Evolutionary conservation across 2,888 invertebrate genomes (phyloP).

Genomic region (Corythucha ciliata): DNA sequence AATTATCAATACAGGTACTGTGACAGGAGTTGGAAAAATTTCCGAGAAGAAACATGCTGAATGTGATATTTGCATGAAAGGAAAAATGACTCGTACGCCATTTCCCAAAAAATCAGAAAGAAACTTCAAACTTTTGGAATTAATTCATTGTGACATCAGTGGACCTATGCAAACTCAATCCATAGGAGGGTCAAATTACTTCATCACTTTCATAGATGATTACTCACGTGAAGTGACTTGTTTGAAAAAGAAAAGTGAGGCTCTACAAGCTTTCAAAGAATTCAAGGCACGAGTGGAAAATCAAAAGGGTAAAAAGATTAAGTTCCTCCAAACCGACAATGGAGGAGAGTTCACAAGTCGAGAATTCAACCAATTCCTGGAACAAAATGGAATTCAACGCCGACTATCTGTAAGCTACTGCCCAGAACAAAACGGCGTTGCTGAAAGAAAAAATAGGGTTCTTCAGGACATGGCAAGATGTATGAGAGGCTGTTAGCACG

Average conservation of each 20-base stretch:
- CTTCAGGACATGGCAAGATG: slow-evolving; percentile 37
- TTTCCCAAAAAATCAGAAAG: background rate
- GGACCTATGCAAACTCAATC: slow-evolving; percentile 3
- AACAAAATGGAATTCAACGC: slow-evolving; percentile 33
- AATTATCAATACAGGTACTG: background rate
- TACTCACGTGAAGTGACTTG: slow-evolving; percentile 29
- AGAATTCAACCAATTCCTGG: slow-evolving; percentile 33
- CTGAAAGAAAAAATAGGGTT: slow-evolving; percentile 38
- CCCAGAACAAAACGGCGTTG: slow-evolving; percentile 38
- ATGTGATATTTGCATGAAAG: background rate
- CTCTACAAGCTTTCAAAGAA: slow-evolving; percentile 28
- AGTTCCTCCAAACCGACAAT: slow-evolving; percentile 34
- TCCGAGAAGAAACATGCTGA: background rate
- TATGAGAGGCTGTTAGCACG: slow-evolving; percentile 38
- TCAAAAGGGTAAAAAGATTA: slow-evolving; percentile 30
- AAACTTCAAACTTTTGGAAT: slow-evolving; percentile 11
- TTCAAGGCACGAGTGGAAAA: slow-evolving; percentile 33
- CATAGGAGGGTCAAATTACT: slow-evolving; percentile 1
- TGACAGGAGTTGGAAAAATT: background rate
- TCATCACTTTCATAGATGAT: slow-evolving; percentile 17
- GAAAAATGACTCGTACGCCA: slow-evolving; percentile 10
- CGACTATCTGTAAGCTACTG: slow-evolving; percentile 35
- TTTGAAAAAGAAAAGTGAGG: slow-evolving; percentile 33
- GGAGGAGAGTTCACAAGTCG: slow-evolving; percentile 32
- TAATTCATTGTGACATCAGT: slow-evolving; percentile 11